These are phyloP conservation scores for Neoascia interrupta DNA, from an alignment of 2,888 invertebrate species.

Conservation along the genomic window DNA sequence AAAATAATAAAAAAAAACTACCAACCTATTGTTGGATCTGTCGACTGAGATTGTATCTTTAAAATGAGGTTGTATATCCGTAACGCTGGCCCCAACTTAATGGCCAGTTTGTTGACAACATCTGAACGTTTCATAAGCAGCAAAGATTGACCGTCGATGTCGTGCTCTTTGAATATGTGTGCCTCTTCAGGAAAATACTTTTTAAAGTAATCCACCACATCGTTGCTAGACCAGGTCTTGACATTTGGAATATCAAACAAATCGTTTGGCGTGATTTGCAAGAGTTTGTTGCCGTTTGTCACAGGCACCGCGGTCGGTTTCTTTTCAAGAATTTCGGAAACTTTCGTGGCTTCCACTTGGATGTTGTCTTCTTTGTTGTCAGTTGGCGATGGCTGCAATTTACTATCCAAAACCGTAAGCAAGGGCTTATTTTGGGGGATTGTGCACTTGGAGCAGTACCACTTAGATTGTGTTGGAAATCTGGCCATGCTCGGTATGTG, in stretches of 20 bases:
- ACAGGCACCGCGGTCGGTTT: background rate
- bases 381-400: background rate
- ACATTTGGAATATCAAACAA: slow-evolving; percentile 72
- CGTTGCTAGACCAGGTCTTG: slow-evolving; percentile 86
- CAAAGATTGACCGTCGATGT: slow-evolving; percentile 94
- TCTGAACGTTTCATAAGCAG: slow-evolving; percentile 91
- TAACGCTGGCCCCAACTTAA: slow-evolving; percentile 93
- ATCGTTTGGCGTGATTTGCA: slow-evolving; percentile 61
- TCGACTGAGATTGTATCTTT: slow-evolving; percentile 88
- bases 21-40: slow-evolving; percentile 81
- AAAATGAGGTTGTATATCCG: slow-evolving; percentile 91
- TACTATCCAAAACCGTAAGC: slow-evolving; percentile 7
- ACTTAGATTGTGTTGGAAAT: slow-evolving; percentile 81
- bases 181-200: slow-evolving; percentile 90
- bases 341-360: background rate
- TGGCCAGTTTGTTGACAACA: slow-evolving; percentile 88
- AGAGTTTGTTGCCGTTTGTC: slow-evolving; percentile 28
- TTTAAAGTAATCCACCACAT: slow-evolving; percentile 90
- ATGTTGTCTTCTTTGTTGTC: slow-evolving; percentile 5
- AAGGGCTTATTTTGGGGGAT: slow-evolving; percentile 53
- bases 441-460: slow-evolving; percentile 86
- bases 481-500: slow-evolving; percentile 86
- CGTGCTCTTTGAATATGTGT: slow-evolving; percentile 90
- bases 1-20: slow-evolving; percentile 43
- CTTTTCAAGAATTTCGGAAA: no score